Evolutionary conservation across 1,140 invertebrate species (phyloP).

Genomic region (Hypothenemus hampei): DNA sequence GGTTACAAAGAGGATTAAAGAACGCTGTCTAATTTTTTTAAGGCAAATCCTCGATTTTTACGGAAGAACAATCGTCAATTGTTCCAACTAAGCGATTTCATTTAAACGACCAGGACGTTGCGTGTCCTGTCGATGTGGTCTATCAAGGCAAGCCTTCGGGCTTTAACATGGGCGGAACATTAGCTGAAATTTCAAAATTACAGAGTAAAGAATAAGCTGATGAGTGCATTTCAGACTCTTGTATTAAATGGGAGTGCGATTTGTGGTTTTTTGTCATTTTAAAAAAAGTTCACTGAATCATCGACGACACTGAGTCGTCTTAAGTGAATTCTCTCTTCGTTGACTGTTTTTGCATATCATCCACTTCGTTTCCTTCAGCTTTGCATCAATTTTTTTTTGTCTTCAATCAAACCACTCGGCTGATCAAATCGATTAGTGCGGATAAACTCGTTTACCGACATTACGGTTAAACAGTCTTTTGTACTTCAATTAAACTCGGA

Average conservation of each 20-base stretch:
- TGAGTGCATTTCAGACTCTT: too few relatives aligned
- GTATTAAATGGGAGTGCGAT: too few relatives aligned
- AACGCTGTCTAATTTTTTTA: constrained; percentile 7
- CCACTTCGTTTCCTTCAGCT: constrained; percentile 17
- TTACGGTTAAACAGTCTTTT: constrained; percentile 17
- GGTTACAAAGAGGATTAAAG: constrained; percentile 21
- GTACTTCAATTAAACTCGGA: constrained; percentile 10
- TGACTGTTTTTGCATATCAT: constrained; percentile 19
- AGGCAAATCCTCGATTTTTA: constrained; percentile 20
- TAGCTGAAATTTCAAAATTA: neutral
- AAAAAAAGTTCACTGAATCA: too few relatives aligned
- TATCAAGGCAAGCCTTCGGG: neutral
- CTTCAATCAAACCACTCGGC: constrained; percentile 2
- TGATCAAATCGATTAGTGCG: constrained; percentile 4
- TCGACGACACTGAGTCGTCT: too few relatives aligned
- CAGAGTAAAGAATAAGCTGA: neutral
- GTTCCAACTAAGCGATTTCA: constrained; percentile 15
- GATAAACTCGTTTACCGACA: constrained; percentile 17
- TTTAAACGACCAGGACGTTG: constrained; percentile 13
- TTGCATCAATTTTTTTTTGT: constrained; percentile 8
- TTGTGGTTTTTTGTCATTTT: too few relatives aligned
- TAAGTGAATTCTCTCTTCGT: neutral
- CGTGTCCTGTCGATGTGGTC: constrained; percentile 10
- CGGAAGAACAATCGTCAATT: constrained; percentile 28
- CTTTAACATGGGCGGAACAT: constrained; percentile 3